Evolutionary conservation across 2,113 vertebrate genomes (phyloP).

Genomic region (Nerophis lumbriciformis): DNA sequence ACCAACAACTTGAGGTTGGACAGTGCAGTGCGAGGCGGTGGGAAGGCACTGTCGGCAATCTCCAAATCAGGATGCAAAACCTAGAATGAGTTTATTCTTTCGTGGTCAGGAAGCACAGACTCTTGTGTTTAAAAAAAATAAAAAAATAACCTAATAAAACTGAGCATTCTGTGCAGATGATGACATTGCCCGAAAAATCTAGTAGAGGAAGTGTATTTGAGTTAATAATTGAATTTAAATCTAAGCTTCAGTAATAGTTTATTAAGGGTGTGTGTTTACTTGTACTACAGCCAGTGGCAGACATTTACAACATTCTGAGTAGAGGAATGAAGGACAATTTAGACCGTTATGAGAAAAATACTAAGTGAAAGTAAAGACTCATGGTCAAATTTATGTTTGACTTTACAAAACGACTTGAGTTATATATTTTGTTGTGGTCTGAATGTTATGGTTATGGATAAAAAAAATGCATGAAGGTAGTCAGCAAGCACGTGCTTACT

Average conservation of each 20-base stretch:
- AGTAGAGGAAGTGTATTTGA: background rate
- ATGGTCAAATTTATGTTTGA: background rate
- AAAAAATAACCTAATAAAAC: too few species aligned
- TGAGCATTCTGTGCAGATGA: background rate
- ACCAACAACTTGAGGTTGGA: conserved; percentile 95
- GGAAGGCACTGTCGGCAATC: conserved; percentile 95
- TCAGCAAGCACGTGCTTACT: conserved; percentile 51
- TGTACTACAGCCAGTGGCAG: too few species aligned
- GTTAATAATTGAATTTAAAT: background rate
- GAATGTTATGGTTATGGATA: background rate
- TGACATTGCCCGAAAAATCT: background rate
- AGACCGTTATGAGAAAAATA: background rate
- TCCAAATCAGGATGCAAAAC: conserved; percentile 96
- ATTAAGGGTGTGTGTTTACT: background rate
- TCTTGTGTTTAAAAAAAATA: too few species aligned
- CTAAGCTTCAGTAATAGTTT: background rate
- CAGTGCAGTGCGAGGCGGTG: conserved; percentile 85
- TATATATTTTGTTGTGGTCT: background rate
- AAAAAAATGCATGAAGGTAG: background rate
- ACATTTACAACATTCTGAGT: background rate
- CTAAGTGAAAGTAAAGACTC: background rate
- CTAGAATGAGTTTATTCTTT: conserved; percentile 58
- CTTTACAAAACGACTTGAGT: background rate
- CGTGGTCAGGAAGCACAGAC: too few species aligned
- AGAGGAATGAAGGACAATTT: background rate